phyloP scores from a whole-genome alignment of 2,888 invertebrate species.

The Metopia argyrocephala region DNA sequence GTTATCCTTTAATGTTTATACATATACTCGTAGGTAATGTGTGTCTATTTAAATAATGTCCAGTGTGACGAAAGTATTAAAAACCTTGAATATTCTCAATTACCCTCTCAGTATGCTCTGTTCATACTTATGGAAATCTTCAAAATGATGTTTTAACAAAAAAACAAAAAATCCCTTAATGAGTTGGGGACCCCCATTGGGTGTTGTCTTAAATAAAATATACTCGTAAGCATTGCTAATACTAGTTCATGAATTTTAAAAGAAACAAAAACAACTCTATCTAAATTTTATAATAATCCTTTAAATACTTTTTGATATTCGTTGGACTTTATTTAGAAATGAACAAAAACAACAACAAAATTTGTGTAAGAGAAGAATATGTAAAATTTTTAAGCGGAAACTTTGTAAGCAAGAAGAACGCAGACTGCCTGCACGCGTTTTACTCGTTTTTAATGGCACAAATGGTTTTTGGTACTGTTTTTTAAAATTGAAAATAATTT shows the following conservation, averaged over 20 bases:
- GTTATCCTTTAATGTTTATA: background rate
- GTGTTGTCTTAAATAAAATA: conserved; percentile 29
- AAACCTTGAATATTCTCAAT: conserved; percentile 40
- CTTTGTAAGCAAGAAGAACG: conserved; percentile 12
- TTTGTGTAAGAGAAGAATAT: too few species aligned
- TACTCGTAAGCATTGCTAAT: conserved; percentile 10
- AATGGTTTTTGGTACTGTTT: too few species aligned
- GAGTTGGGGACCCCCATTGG: conserved; percentile 46
- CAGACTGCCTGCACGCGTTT: conserved; percentile 15
- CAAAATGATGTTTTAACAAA: too few species aligned
- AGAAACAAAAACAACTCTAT: conserved; percentile 40
- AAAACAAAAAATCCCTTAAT: conserved; percentile 55
- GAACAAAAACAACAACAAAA: background rate
- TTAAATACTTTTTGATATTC: conserved; percentile 52
- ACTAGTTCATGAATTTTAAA: conserved; percentile 36
- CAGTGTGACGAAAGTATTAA: conserved; percentile 56
- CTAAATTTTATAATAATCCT: conserved; percentile 52
- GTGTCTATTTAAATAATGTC: conserved; percentile 28
- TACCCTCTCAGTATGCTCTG: conserved; percentile 27
- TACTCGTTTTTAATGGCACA: too few species aligned
- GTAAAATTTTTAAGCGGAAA: conserved; percentile 36
- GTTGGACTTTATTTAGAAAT: conserved; percentile 3
- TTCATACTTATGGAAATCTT: conserved; percentile 23
- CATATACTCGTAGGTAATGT: background rate
- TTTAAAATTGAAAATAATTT: conserved; percentile 31